Conservation (phyloP, 64 coral and sea anemone species). For the Montipora efflorescens region DNA sequence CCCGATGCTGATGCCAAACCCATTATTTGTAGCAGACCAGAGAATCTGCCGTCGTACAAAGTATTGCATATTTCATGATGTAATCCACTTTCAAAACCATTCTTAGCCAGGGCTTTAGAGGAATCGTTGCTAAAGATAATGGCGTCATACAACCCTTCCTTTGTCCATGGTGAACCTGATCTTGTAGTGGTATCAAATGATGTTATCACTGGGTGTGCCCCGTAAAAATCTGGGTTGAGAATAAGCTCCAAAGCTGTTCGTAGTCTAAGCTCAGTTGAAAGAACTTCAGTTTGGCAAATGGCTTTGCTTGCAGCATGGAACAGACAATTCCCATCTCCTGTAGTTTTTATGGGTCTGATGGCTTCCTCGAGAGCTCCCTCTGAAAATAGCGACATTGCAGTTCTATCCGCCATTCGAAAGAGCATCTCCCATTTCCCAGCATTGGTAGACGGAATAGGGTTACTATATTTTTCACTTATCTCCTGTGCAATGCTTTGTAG, state of each 20-base stretch:
- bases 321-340: slow-evolving; percentile 49
- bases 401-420: background rate
- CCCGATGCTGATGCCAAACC: slow-evolving; percentile 30
- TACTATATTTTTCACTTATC: background rate
- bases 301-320: slow-evolving; percentile 38
- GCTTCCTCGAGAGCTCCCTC: background rate
- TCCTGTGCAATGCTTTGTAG: slow-evolving; percentile 1
- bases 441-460: background rate
- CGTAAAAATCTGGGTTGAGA: slow-evolving; percentile 31
- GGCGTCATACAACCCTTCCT: slow-evolving; percentile 23
- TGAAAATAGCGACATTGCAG: background rate
- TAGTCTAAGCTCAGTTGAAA: slow-evolving; percentile 22
- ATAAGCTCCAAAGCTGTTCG: slow-evolving; percentile 38
- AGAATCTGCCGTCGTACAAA: background rate
- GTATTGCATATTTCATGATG: slow-evolving; percentile 11
- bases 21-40: slow-evolving; percentile 36
- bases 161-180: slow-evolving; percentile 1
- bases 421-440: background rate
- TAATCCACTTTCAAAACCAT: background rate
- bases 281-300: background rate
- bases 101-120: background rate
- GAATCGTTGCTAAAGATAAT: slow-evolving; percentile 35
- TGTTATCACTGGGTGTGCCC: background rate
- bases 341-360: slow-evolving; percentile 23
- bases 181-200: background rate